Evolutionary conservation across 2,797 vertebrate species (phyloP).

Genomic region (Malacoctenus gilli): DNA sequence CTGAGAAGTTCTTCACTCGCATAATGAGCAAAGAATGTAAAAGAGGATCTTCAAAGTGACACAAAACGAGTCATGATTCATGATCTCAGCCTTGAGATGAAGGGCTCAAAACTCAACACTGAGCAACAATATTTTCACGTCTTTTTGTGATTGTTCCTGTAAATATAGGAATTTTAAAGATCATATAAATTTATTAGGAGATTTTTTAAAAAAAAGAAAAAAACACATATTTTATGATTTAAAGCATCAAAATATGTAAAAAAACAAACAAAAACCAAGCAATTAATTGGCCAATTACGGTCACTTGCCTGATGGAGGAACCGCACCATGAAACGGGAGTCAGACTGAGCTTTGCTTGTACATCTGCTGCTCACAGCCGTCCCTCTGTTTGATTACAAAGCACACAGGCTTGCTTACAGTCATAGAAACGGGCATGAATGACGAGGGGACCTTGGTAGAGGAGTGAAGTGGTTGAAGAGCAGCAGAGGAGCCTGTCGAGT

Average conservation of each 20-base stretch:
- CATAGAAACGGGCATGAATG: conserved; percentile 46
- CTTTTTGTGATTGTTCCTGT: no score
- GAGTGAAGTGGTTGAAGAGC: conserved; percentile 23
- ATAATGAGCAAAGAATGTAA: conserved; percentile 8
- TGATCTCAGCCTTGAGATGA: conserved; percentile 5
- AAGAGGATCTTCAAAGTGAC: conserved; percentile 4
- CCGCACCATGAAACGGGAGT: conserved; percentile 15
- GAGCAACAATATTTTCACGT: no score
- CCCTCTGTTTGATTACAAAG: conserved; percentile 55
- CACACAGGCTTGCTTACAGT: conserved; percentile 48
- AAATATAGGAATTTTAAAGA: no score
- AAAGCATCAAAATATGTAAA: no score
- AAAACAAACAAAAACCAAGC: no score
- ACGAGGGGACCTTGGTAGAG: conserved; percentile 25
- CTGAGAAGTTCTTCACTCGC: conserved; percentile 16
- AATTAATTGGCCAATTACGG: no score
- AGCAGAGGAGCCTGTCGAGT: conserved; percentile 16
- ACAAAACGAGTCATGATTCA: conserved; percentile 13
- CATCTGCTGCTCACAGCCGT: conserved; percentile 44
- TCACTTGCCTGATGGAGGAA: no score
- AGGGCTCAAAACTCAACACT: no score
- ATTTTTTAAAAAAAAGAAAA: no score
- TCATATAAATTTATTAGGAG: no score
- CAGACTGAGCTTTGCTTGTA: conserved; percentile 15
- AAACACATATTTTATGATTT: no score